phyloP scores from a whole-genome alignment of 2,113 vertebrate genomes.

The Guaruba guarouba region DNA sequence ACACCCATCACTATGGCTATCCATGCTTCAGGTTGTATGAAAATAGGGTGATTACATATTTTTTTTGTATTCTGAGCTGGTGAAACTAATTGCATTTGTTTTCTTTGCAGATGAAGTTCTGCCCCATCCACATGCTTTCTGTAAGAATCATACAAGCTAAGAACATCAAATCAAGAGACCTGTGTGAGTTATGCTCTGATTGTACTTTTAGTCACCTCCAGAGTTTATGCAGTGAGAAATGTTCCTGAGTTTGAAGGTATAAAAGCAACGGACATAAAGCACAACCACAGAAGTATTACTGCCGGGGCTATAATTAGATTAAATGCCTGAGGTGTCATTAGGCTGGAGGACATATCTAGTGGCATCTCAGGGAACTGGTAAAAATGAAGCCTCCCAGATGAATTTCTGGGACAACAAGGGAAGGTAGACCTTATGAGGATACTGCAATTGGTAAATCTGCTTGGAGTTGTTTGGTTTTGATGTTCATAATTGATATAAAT shows the following conservation, averaged over 20 bases:
- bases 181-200: slow-evolving; percentile 67
- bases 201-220: slow-evolving; percentile 5
- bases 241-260: neutral
- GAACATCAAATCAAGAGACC: slow-evolving; percentile 66
- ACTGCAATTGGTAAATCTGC: neutral
- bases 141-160: slow-evolving; percentile 74
- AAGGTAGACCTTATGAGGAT: neutral
- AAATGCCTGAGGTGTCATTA: neutral
- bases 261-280: neutral
- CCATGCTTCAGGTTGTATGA: neutral
- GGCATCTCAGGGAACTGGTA: neutral
- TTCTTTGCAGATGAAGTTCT: slow-evolving; percentile 58
- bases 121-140: slow-evolving; percentile 69
- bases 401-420: neutral
- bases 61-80: neutral
- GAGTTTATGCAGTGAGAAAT: neutral
- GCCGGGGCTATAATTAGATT: neutral
- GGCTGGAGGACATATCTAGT: neutral
- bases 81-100: slow-evolving; percentile 27
- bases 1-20: neutral
- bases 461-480: neutral
- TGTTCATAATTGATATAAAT: neutral
- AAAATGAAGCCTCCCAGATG: neutral
- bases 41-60: neutral
- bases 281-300: neutral